phyloP scores from a whole-genome alignment of 2,888 invertebrate genomes.

The Drosophila mayaguana region DNA sequence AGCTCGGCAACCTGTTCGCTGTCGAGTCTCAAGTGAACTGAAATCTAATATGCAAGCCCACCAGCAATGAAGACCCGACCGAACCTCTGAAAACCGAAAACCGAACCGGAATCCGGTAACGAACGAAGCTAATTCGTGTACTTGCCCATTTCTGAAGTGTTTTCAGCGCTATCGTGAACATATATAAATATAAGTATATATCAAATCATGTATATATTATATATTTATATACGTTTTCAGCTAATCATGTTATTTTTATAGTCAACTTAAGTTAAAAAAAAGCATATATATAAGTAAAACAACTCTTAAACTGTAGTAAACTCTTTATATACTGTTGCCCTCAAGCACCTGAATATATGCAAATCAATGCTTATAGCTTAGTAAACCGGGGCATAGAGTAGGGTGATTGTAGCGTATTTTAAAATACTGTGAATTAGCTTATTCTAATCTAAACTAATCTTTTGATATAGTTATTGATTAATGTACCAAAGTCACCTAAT shows the following conservation, averaged over 20 bases:
- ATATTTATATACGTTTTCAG: conserved; percentile 1
- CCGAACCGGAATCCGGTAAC: conserved; percentile 34
- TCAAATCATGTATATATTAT: conserved; percentile 1
- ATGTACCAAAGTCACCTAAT: neutral
- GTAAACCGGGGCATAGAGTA: neutral
- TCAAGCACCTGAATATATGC: neutral
- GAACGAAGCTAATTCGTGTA: conserved; percentile 13
- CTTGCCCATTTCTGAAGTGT: conserved; percentile 2
- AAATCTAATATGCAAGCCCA: conserved; percentile 60
- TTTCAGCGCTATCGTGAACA: conserved; percentile 21
- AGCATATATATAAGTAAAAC: neutral
- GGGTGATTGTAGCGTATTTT: neutral
- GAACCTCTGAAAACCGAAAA: conserved; percentile 20
- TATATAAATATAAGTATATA: conserved; percentile 1
- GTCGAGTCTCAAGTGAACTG: conserved; percentile 76
- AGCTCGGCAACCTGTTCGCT: conserved; percentile 55
- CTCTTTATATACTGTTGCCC: neutral
- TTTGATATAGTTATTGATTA: neutral
- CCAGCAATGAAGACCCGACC: conserved; percentile 56
- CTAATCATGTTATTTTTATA: conserved; percentile 1
- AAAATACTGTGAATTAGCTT: neutral
- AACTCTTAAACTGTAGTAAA: neutral
- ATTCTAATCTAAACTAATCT: neutral
- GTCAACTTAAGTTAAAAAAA: neutral
- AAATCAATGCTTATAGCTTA: neutral